Conservation (phyloP, 2,888 invertebrate species). For the Yponomeuta malinellus region DNA sequence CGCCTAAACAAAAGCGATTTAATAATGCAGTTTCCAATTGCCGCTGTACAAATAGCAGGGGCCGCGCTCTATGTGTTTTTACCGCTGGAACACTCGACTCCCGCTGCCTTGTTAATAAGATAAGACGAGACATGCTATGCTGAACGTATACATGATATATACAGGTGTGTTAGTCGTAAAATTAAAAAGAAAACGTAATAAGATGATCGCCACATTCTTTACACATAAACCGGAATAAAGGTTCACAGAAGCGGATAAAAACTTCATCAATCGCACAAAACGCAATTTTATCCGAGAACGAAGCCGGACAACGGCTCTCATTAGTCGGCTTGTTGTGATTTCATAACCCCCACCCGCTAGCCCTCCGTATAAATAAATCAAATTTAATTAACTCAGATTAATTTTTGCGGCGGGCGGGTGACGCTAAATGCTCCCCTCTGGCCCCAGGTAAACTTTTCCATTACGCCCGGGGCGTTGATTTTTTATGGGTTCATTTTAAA, state of each 20-base stretch:
- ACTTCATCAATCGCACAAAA: neutral
- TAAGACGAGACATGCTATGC: conserved; percentile 10
- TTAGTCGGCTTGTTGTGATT: conserved; percentile 70
- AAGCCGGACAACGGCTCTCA: conserved; percentile 71
- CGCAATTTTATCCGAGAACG: conserved; percentile 50
- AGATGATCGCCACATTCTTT: too few species aligned
- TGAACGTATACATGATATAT: neutral
- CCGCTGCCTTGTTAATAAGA: conserved; percentile 19
- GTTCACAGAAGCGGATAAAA: conserved; percentile 58
- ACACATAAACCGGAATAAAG: too few species aligned
- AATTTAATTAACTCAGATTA: conserved; percentile 76
- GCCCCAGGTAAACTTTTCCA: conserved; percentile 54
- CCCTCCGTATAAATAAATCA: conserved; percentile 70
- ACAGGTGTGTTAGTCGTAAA: neutral
- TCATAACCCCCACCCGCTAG: conserved; percentile 47
- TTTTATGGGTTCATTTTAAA: conserved; percentile 56
- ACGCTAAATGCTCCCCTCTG: conserved; percentile 55
- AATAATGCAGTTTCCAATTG: conserved; percentile 77
- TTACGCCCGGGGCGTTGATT: conserved; percentile 36
- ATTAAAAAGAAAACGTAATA: too few species aligned
- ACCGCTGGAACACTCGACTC: conserved; percentile 20
- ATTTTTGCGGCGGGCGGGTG: conserved; percentile 60
- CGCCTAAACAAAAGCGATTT: conserved; percentile 71
- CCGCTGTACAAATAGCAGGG: conserved; percentile 68
- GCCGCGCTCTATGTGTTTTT: conserved; percentile 41